Base-by-base conservation (phyloP, 2,888 invertebrate genomes). In the Tetheella fluctuosa region DNA sequence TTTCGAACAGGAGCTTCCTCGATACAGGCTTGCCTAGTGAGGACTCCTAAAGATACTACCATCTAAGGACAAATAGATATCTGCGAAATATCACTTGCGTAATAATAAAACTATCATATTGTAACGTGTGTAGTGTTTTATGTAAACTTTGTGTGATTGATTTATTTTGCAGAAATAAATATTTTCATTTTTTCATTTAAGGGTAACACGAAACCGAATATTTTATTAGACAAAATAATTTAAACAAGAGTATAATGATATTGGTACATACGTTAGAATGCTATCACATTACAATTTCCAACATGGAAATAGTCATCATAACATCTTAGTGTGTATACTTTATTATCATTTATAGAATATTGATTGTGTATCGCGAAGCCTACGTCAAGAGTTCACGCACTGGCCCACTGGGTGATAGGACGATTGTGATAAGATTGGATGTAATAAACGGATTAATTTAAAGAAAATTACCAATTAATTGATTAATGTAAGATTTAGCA, bases 311-410 rank as follows among this genome's bases (percentile, higher is more conserved):
- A 42, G 37, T 39, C 39, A 0, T 20, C 10, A 48, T 17, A 20
- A n/a, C 7, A 10, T 1, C 3, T n/a, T 5, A n/a, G n/a, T n/a
- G 3, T 8, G 48, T 10, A 20, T 48, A 17, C 10, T 56, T 37
- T 48, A 57, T 42, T 28, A 57, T 53, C 42, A 54, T 42, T 59
- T 54, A 54, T 20, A 39, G 39, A 34, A 23, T 55, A 55, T 55
- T 54, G 55, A 55, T 55, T 55, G 34, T 55, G 37, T 55, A 34
- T 55, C 30, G 30, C 37, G 23, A 34, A 55, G 37, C 23, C 0
- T 55, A 55, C 55, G 55, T 37, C 55, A 55, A 55, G 23, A 34
- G 55, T 55, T 37, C 55, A 55, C 55, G 55, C 55, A 55, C 37
- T 37, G 37, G 20, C 55, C 20, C 55, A n/a, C 55, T 55, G 55